phyloP scores from a whole-genome alignment of 1,140 invertebrate genomes.

The Belonocnema kinseyi region DNA sequence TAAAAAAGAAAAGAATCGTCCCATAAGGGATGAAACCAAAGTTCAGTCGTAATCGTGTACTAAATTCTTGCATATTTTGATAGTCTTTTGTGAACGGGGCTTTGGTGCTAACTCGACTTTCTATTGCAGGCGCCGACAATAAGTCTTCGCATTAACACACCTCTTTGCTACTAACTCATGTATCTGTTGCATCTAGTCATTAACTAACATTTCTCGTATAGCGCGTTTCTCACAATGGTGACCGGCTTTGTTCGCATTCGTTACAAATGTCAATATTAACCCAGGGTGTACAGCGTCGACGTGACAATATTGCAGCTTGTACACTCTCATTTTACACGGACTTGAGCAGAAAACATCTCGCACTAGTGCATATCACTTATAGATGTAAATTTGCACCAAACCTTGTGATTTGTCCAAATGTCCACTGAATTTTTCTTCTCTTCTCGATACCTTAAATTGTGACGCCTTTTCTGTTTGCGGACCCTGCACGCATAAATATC shows the following conservation, averaged over 20 bases:
- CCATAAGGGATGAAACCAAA: neutral
- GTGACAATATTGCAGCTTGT: constrained; percentile 17
- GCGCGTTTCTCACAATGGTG: constrained; percentile 53
- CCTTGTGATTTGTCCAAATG: neutral
- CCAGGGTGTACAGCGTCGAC: constrained; percentile 53
- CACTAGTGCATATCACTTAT: neutral
- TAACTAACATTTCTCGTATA: constrained; percentile 58
- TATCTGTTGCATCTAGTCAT: constrained; percentile 70
- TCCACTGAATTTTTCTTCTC: neutral
- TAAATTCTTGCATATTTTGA: neutral
- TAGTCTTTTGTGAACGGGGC: constrained; percentile 35
- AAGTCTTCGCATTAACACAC: constrained; percentile 75
- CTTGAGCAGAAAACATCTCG: constrained; percentile 12
- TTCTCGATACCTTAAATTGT: neutral
- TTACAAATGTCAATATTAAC: constrained; percentile 51
- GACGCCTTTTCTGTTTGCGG: neutral
- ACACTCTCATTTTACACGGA: neutral
- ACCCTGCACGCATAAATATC: neutral
- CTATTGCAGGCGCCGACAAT: constrained; percentile 78
- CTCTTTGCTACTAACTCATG: constrained; percentile 73
- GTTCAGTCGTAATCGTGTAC: neutral
- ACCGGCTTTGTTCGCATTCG: constrained; percentile 30
- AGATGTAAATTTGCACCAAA: constrained; percentile 11
- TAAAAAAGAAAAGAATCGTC: neutral
- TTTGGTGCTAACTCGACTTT: constrained; percentile 72